phyloP scores from a whole-genome alignment of 2,888 invertebrate species.

The Choreutis nemorana region DNA sequence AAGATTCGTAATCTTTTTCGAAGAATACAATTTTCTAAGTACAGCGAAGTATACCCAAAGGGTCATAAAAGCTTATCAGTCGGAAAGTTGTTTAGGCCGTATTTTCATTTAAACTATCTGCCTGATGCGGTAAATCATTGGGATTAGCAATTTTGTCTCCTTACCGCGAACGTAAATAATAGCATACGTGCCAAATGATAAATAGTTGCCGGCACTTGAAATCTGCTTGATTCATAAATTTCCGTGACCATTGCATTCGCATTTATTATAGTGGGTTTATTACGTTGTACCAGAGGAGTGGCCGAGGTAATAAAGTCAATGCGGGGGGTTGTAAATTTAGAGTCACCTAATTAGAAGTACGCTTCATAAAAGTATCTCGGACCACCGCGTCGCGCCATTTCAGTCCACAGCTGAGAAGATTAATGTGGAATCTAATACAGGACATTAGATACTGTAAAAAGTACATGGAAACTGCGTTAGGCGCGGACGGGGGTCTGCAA shows the following conservation, averaged over 20 bases:
- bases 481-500: slow-evolving; percentile 19
- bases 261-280: slow-evolving; percentile 14
- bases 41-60: no score
- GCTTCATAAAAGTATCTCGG: slow-evolving; percentile 20
- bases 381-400: slow-evolving; percentile 40
- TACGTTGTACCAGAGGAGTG: slow-evolving; percentile 7
- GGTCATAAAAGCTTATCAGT: no score
- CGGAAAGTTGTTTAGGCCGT: no score
- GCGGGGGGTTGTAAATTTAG: slow-evolving; percentile 29
- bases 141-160: no score
- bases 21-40: slow-evolving; percentile 28
- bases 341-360: slow-evolving; percentile 27
- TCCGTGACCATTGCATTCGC: slow-evolving; percentile 9
- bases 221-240: slow-evolving; percentile 4
- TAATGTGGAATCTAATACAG: slow-evolving; percentile 17
- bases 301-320: slow-evolving; percentile 28
- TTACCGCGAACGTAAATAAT: no score
- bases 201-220: no score
- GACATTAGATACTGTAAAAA: slow-evolving; percentile 34
- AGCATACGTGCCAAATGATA: no score
- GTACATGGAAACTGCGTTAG: slow-evolving; percentile 18
- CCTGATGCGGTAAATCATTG: no score
- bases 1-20: slow-evolving; percentile 41
- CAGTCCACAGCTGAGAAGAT: slow-evolving; percentile 13
- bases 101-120: no score